Conservation (phyloP, 2,113 vertebrate genomes). For the Tylochromis polylepis region DNA sequence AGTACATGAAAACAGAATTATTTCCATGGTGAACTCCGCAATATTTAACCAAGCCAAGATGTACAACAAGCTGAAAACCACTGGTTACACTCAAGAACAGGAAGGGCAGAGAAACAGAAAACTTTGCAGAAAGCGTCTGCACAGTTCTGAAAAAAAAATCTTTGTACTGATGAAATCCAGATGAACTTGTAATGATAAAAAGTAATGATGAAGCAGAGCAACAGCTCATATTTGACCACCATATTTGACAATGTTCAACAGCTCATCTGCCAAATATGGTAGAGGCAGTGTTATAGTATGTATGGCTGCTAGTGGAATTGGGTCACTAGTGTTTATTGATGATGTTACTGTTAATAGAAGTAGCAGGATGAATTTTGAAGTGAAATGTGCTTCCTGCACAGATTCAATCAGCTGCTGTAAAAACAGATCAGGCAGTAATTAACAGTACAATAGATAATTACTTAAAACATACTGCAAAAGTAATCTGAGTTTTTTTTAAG, state of each 20-base stretch:
- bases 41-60: background rate
- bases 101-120: background rate
- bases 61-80: background rate
- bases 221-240: background rate
- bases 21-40: accelerated
- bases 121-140: background rate
- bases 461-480: background rate
- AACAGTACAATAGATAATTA: background rate
- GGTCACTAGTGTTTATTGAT: background rate
- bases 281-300: background rate
- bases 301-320: background rate
- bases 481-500: background rate
- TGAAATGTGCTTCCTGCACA: accelerated
- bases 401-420: background rate
- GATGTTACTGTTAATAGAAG: background rate
- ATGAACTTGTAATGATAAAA: background rate
- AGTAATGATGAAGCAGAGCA: background rate
- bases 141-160: background rate
- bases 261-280: accelerated
- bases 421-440: background rate
- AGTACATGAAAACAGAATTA: background rate
- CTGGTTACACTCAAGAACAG: background rate
- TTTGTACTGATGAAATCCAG: background rate
- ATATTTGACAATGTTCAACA: background rate
- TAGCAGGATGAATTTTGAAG: background rate